Evolutionary conservation across 1,140 invertebrate genomes (phyloP), one percentile per base, ranked within the genome.

Genomic region (Mamestra configurata): DNA sequence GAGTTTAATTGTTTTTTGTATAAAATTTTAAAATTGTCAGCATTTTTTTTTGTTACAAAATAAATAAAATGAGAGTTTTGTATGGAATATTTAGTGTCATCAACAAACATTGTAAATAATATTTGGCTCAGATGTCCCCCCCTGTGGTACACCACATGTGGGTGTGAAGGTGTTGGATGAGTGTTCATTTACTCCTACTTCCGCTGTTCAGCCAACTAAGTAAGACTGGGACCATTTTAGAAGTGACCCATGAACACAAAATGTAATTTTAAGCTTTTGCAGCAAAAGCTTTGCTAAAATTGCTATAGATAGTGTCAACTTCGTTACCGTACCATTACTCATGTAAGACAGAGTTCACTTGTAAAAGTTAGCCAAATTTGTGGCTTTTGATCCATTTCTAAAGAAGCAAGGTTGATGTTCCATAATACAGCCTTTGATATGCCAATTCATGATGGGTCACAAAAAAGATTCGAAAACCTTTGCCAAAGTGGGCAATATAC

Each of bases 161-260:
- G 72, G 43, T 24, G 0, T 27, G 49, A 13, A 37, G 3, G 13
- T 51, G 13, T 61, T 59, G 20, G 79, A 80, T 27, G 15, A 27
- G 46, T 70, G 70, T 49, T 72, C 79, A 77, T 77, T 70, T 49
- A 1, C 10, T 49, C 3, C 31, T 35, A 35, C 31, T 49, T 13
- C 10, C 10, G 82, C 97, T 96, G 75, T 97, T 13, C 95, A 11
- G 94, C 89, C 31, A 35, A 35, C 31, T 7, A 35, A 35, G 31
- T 35, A 35, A 35, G 31, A 35, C 31, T 35, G 51, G 51, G 20
- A 53, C 51, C 46, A 49, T 49, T 53, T 15, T 15, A 53, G 51
- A 53, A 53, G 51, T 20, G 51, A 20, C n/a, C 51, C 51, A 10
- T 53, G 18, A 53, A 20, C 2, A 53, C 51, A 4, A 10, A 18